Base-by-base conservation (phyloP, 2,888 invertebrate species). In the Drosophila merina region DNA sequence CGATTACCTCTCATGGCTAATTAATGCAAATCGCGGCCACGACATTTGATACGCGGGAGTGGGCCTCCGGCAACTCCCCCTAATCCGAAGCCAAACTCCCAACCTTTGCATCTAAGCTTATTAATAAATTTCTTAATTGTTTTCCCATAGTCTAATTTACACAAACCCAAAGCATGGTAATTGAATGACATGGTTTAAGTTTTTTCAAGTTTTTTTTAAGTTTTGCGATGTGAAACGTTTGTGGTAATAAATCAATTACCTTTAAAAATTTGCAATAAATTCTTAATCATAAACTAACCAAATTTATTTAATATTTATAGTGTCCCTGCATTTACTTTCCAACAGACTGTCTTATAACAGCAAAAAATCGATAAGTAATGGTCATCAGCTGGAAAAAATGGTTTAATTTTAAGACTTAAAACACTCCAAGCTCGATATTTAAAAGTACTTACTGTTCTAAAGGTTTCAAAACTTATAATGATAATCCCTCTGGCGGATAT, bases 401-500 rank as follows among this genome's bases (percentile, higher is more conserved):
- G 2, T 36, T 20, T 0, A 4, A 5, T 12, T 8, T 9, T 40
- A 1, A n/a, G n/a, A 36, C 36, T 5, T 10, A 6, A 33, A 44
- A 44, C 10, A 9, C 4, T 44, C 14, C 28, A 28, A 28, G 4
- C 25, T 10, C 20, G 20, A 20, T 20, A 20, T 31, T 5, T 12
- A 10, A 0, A 4, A 30, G 9, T 4, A 6, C 62, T 49, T 51
- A 78, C 79, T 14, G 20, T 70, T 4, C 45, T 79, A 5, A 81
- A 79, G 4, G 74, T 66, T 0, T 76, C 76, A 14, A 58, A 44
- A 0, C 74, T 75, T 36, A 78, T 75, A 3, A 78, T 47, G 4
- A 76, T 45, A 1, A 81, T 40, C 1, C 72, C 79, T 1, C 20
- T 63, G 28, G 76, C 81, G 0, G 78, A 78, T 1, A 79, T 55